phyloP scores from a whole-genome alignment of 1,140 invertebrate species.

The Lithobius niger region DNA sequence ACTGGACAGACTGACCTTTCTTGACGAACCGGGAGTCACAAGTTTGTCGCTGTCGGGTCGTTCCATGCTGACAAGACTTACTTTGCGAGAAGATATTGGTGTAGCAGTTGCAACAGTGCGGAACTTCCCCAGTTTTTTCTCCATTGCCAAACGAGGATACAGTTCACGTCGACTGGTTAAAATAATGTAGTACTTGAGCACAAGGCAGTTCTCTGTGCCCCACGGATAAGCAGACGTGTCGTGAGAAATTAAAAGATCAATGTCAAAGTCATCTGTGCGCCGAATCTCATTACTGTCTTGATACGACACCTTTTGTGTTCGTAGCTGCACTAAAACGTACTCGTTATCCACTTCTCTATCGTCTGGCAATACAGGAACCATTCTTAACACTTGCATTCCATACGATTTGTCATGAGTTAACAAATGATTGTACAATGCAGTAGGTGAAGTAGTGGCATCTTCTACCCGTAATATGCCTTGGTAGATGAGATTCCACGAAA shows the following conservation, averaged over 20 bases:
- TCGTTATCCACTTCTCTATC: constrained; percentile 33
- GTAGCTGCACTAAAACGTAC: constrained; percentile 44
- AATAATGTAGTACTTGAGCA: constrained; percentile 53
- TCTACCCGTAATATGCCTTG: constrained; percentile 45
- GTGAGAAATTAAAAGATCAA: constrained; percentile 50
- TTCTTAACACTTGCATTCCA: constrained; percentile 50
- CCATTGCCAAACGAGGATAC: constrained; percentile 51
- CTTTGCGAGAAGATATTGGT: neutral
- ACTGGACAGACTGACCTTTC: neutral
- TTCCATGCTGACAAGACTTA: constrained; percentile 1
- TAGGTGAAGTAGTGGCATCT: constrained; percentile 46
- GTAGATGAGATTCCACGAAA: constrained; percentile 60
- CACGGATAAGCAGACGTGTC: constrained; percentile 8
- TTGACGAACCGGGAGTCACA: neutral
- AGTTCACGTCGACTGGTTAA: constrained; percentile 52
- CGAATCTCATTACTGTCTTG: constrained; percentile 46
- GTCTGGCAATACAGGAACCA: constrained; percentile 38
- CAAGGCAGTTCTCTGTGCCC: constrained; percentile 17
- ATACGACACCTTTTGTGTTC: constrained; percentile 42
- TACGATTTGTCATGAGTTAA: constrained; percentile 53
- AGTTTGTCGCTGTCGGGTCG: neutral
- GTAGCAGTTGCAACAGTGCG: constrained; percentile 40
- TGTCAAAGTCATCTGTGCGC: constrained; percentile 52
- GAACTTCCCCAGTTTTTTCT: constrained; percentile 49
- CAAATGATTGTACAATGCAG: constrained; percentile 57